Conservation (phyloP, 2,113 vertebrate species). For the Limanda limanda region DNA sequence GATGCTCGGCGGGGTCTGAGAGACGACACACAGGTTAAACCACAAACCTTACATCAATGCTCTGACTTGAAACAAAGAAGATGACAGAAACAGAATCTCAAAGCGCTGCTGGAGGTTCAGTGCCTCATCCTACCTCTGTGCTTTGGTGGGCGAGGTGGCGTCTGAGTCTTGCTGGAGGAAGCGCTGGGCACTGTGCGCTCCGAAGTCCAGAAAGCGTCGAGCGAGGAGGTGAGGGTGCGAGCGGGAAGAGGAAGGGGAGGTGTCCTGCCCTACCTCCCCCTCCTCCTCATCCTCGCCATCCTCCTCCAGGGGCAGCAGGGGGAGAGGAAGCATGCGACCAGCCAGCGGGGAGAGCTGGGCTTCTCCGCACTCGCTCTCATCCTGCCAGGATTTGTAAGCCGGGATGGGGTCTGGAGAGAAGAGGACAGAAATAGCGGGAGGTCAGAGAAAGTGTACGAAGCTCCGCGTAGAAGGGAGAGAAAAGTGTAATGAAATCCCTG, state of each 20-base stretch:
- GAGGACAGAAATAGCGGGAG: slow-evolving; percentile 13
- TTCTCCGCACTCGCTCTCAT: slow-evolving; percentile 93
- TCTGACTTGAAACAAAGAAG: not conserved
- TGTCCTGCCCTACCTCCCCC: slow-evolving; percentile 84
- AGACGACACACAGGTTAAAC: not conserved
- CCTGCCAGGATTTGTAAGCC: slow-evolving; percentile 96
- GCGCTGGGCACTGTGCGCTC: slow-evolving; percentile 88
- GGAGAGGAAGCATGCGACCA: slow-evolving; percentile 93
- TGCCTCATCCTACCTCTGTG: slow-evolving; percentile 83
- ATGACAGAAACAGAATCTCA: not conserved
- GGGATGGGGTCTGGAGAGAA: slow-evolving; percentile 91
- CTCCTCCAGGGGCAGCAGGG: slow-evolving; percentile 87
- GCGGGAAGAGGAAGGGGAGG: slow-evolving; percentile 71
- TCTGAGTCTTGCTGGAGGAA: slow-evolving; percentile 93
- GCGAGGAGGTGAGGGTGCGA: slow-evolving; percentile 86
- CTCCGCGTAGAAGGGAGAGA: slow-evolving; percentile 48
- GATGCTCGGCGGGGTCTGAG: slow-evolving; percentile 92
- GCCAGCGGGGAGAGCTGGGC: slow-evolving; percentile 96
- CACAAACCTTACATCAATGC: not conserved
- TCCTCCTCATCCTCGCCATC: slow-evolving; percentile 78
- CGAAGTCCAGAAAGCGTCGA: slow-evolving; percentile 93
- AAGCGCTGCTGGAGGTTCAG: not conserved
- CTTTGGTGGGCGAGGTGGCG: slow-evolving; percentile 89
- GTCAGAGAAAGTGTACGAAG: not conserved
- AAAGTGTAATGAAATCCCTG: not conserved